phyloP scores from a whole-genome alignment of 2,797 vertebrate species.

The Spinus olivaceus region DNA sequence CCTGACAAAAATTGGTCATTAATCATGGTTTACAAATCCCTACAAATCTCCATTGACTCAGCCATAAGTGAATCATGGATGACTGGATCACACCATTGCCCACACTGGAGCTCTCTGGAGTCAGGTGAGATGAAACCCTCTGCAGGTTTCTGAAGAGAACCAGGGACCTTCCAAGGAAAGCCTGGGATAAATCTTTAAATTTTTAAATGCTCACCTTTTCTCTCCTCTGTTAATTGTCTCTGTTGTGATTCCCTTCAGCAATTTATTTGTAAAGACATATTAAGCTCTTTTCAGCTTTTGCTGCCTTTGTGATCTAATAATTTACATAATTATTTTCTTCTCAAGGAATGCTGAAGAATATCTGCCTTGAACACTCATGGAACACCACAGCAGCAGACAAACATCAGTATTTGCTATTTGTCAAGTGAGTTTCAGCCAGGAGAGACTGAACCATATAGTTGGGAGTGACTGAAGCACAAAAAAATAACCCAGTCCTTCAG shows the following conservation, averaged over 20 bases:
- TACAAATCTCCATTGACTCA: neutral
- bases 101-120: neutral
- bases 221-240: neutral
- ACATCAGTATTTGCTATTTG: neutral
- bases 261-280: neutral
- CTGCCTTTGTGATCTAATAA: neutral
- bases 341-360: neutral
- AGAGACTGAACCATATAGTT: neutral
- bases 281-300: neutral
- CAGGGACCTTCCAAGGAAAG: neutral
- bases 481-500: neutral
- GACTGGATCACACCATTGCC: neutral
- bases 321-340: neutral
- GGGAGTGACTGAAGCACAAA: neutral
- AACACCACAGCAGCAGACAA: neutral
- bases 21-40: conserved; percentile 17
- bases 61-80: neutral
- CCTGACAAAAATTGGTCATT: neutral
- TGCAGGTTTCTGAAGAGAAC: neutral
- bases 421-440: neutral
- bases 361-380: neutral
- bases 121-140: neutral
- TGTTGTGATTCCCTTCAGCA: neutral
- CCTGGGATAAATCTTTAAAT: neutral
- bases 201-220: neutral